phyloP scores from a whole-genome alignment of 2,113 vertebrate genomes.

The Tautogolabrus adspersus region DNA sequence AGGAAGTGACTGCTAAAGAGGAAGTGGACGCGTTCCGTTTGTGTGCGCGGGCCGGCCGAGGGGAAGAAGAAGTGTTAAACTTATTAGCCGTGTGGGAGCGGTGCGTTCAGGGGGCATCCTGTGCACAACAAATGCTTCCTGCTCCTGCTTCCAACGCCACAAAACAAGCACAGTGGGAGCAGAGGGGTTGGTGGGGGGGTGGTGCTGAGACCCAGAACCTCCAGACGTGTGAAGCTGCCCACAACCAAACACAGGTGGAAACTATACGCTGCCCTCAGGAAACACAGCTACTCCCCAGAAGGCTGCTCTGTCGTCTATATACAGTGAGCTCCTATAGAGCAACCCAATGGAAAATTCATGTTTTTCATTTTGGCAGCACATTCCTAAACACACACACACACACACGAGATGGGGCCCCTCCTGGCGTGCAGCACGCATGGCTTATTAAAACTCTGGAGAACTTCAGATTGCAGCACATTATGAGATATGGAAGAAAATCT shows the following conservation, averaged over 20 bases:
- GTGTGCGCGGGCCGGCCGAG: slow-evolving; percentile 31
- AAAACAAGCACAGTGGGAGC: slow-evolving; percentile 47
- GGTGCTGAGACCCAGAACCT: neutral
- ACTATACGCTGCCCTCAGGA: slow-evolving; percentile 26
- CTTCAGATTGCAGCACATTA: slow-evolving; percentile 36
- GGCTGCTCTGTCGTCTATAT: neutral
- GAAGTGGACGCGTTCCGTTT: slow-evolving; percentile 68
- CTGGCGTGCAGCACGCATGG: slow-evolving; percentile 12
- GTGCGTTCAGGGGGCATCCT: slow-evolving; percentile 71
- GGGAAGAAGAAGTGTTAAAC: slow-evolving; percentile 83
- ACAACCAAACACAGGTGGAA: slow-evolving; percentile 52
- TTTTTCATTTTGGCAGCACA: slow-evolving; percentile 53
- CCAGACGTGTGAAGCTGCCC: slow-evolving; percentile 46
- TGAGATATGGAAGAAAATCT: neutral
- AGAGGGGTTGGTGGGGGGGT: too few relatives aligned
- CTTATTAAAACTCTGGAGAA: slow-evolving; percentile 35
- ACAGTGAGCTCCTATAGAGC: slow-evolving; percentile 35
- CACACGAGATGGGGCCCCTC: slow-evolving; percentile 31
- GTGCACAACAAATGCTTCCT: slow-evolving; percentile 81
- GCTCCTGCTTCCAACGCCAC: slow-evolving; percentile 39
- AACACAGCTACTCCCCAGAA: neutral
- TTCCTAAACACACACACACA: slow-evolving; percentile 41
- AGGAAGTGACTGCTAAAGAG: slow-evolving; percentile 67
- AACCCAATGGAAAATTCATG: slow-evolving; percentile 53
- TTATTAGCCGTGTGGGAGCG: slow-evolving; percentile 77